phyloP scores from a whole-genome alignment of 2,797 vertebrate genomes.

The Carapus acus region DNA sequence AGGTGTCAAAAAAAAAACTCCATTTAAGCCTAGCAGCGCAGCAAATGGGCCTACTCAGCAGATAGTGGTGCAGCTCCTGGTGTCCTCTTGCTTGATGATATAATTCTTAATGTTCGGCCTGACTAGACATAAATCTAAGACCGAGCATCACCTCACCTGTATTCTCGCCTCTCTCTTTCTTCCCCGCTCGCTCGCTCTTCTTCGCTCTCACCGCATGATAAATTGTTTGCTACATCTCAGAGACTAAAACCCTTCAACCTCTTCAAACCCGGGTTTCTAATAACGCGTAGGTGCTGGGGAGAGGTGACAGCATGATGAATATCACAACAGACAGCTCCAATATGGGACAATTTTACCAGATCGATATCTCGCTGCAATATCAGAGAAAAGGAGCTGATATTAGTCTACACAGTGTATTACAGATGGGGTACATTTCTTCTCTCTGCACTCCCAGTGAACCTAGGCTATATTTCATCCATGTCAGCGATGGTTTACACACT shows the following conservation, averaged over 20 bases:
- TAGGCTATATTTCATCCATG: slow-evolving; percentile 91
- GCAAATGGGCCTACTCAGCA: slow-evolving; percentile 76
- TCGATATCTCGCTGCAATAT: slow-evolving; percentile 99
- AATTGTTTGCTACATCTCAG: slow-evolving; percentile 96
- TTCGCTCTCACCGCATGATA: slow-evolving; percentile 70
- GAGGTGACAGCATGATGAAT: slow-evolving; percentile 99
- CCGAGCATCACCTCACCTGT: slow-evolving; percentile 78
- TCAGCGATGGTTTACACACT: slow-evolving; percentile 81
- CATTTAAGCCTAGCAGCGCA: slow-evolving; percentile 66
- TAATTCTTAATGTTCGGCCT: slow-evolving; percentile 78
- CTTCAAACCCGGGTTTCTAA: slow-evolving; percentile 98
- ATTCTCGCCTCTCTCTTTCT: slow-evolving; percentile 54
- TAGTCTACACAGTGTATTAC: slow-evolving; percentile 99
- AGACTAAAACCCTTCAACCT: slow-evolving; percentile 95
- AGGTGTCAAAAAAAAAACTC: slow-evolving; percentile 51
- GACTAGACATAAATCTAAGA: slow-evolving; percentile 77
- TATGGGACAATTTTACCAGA: slow-evolving; percentile 99
- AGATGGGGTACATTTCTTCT: slow-evolving; percentile 99
- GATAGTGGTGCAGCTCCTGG: slow-evolving; percentile 59
- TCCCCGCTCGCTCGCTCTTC: slow-evolving; percentile 25
- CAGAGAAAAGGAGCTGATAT: slow-evolving; percentile 99
- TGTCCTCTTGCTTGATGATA: slow-evolving; percentile 74
- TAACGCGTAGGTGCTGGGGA: slow-evolving; percentile 92
- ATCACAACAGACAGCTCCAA: slow-evolving; percentile 99
- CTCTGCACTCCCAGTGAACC: slow-evolving; percentile 91